Evolutionary conservation across 1,140 invertebrate species (phyloP), one percentile per base, ranked within the genome.

Genomic region (Drosophila bifasciata): DNA sequence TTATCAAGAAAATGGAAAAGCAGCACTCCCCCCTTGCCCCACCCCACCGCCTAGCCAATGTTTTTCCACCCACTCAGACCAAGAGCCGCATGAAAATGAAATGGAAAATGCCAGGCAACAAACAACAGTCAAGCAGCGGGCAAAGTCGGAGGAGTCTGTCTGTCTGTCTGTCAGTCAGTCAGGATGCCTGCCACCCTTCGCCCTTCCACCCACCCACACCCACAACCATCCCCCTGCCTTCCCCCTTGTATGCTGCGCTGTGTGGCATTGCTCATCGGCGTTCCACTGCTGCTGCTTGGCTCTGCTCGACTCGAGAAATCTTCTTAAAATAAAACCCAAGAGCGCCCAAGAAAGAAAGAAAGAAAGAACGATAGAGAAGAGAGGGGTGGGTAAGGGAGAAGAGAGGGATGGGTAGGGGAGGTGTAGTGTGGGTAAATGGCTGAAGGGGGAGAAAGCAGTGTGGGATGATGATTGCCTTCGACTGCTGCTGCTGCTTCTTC

Each of bases 1-100:
- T 85, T 85, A 85, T 84, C 76, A 85, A 86, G 80, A 86, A 85
- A 85, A 86, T 85, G 81, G 80, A 85, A 84, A 66, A 62, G 61
- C 61, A 78, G 59, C 49, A 36, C 60, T 45, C 57, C 56, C 56
- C 79, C 58, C 66, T 40, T 55, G 44, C 39, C 44, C 52, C 53
- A 50, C 28, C 32, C 59, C 64, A 46, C 48, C 57, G 67, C 55
- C 66, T 59, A 71, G 46, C 67, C 46, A 51, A 49, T 16, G 39
- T 40, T 43, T 46, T 68, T 48, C 50, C 66, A 44, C 68, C 66
- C 56, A 71, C 67, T 71, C 66, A n/a, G 32, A 13, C 32, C 32
- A 36, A 36, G 64, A 68, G 64, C 61, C 61, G 32, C 32, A 63
- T 62, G 61, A 62, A 63, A 63, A 63, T 63, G 58, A 62, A 46